phyloP scores from a whole-genome alignment of 2,797 vertebrate genomes.

The Rhabdomys pumilio region DNA sequence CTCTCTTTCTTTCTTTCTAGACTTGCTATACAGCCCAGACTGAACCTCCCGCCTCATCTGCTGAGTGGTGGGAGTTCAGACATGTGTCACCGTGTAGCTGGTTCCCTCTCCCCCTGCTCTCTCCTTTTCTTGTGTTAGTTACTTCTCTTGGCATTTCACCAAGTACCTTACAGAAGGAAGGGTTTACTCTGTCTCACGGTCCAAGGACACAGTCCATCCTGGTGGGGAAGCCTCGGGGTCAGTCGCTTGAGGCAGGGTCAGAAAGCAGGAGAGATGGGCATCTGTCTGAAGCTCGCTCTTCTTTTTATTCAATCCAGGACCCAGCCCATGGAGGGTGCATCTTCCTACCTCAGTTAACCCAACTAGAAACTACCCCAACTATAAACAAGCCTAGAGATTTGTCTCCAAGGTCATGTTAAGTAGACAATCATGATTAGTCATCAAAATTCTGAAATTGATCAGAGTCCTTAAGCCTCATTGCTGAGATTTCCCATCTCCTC shows the following conservation, averaged over 20 bases:
- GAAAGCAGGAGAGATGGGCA: neutral
- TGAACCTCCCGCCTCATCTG: neutral
- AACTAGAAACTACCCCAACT: neutral
- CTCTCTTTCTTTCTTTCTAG: no score
- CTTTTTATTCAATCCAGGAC: neutral
- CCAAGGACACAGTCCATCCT: neutral
- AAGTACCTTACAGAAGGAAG: neutral
- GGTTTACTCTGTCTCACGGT: neutral
- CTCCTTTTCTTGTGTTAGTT: neutral
- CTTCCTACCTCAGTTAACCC: no score
- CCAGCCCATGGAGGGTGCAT: neutral
- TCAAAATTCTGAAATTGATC: neutral
- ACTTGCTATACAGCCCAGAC: neutral
- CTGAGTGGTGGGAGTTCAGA: neutral
- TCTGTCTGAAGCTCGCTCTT: no score
- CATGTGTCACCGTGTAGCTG: fast-evolving
- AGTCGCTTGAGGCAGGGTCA: neutral
- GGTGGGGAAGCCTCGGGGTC: neutral
- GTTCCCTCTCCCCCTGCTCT: no score
- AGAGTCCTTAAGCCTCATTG: fast-evolving
- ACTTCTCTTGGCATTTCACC: neutral
- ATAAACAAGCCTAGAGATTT: neutral
- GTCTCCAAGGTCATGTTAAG: neutral
- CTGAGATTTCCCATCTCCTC: fast-evolving
- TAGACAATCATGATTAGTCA: no score